phyloP scores from a whole-genome alignment of 2,113 vertebrate species.

The Nicator chloris region DNA sequence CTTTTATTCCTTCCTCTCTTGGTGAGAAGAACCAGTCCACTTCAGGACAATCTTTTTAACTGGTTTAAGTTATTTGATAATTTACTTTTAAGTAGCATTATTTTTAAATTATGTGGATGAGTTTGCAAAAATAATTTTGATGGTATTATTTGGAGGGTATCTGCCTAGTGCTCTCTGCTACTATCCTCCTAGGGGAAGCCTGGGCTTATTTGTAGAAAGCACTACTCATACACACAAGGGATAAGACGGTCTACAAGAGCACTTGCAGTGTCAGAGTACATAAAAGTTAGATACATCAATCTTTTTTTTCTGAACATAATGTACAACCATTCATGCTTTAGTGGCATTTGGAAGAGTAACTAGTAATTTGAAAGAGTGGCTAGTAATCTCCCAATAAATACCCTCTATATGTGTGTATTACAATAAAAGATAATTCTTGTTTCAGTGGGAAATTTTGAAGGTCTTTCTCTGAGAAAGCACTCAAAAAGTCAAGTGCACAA shows the following conservation, averaged over 20 bases:
- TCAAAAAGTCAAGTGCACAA: neutral
- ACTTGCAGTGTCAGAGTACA: neutral
- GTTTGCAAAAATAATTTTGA: neutral
- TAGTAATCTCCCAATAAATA: neutral
- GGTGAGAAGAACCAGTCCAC: neutral
- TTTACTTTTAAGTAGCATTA: neutral
- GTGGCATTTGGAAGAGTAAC: neutral
- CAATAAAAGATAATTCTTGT: neutral
- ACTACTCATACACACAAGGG: fast-evolving
- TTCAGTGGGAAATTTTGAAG: neutral
- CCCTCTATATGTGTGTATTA: neutral
- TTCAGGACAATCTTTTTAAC: neutral
- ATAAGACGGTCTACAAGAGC: neutral
- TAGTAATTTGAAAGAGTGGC: too few relatives aligned
- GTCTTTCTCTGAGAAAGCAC: neutral
- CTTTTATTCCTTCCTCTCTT: neutral
- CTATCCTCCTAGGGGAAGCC: neutral
- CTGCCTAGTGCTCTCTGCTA: neutral
- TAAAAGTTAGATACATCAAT: neutral
- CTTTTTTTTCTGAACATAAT: neutral
- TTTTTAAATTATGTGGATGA: neutral
- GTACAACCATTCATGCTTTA: neutral
- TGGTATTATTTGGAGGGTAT: neutral
- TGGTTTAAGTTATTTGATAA: neutral
- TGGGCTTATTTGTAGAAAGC: neutral